A percentile compares a stretch with the other conserved stretches of the same genome.
phyloP scores from a whole-genome alignment of 35 echinoderm and acorn worm genomes.

The Lytechinus pictus region DNA sequence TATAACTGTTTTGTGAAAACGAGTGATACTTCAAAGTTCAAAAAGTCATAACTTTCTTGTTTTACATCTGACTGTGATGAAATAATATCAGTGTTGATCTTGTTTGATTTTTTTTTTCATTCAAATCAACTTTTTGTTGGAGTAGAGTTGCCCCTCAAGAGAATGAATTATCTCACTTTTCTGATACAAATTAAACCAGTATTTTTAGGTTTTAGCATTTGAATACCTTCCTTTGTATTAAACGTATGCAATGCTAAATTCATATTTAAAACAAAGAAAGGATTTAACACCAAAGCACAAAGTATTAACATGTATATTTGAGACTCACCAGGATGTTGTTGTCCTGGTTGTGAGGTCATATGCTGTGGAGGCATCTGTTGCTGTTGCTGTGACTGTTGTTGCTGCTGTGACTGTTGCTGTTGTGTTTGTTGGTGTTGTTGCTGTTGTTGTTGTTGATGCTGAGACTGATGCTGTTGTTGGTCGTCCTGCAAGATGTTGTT shows the following conservation, averaged over 20 bases:
- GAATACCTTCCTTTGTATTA: not conserved
- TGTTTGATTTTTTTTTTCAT: too few relatives aligned
- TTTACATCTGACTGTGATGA: too few relatives aligned
- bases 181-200: not conserved
- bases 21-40: too few relatives aligned
- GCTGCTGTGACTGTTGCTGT: not conserved
- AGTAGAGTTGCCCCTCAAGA: too few relatives aligned
- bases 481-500: constrained; percentile 55
- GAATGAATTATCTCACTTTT: not conserved
- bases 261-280: not conserved
- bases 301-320: not conserved
- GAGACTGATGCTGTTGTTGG: constrained; percentile 31
- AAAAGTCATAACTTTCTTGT: too few relatives aligned
- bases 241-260: not conserved
- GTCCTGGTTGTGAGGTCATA: not conserved
- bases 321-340: constrained; percentile 54
- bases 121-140: too few relatives aligned
- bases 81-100: too few relatives aligned
- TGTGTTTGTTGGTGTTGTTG: not conserved
- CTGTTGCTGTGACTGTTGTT: not conserved
- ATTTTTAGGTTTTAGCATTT: not conserved
- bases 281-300: not conserved
- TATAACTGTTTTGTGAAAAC: too few relatives aligned
- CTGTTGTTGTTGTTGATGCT: not conserved
- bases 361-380: not conserved